Base-by-base conservation (phyloP, 35 echinoderm and acorn worm genomes). In the Stichopus chloronotus region DNA sequence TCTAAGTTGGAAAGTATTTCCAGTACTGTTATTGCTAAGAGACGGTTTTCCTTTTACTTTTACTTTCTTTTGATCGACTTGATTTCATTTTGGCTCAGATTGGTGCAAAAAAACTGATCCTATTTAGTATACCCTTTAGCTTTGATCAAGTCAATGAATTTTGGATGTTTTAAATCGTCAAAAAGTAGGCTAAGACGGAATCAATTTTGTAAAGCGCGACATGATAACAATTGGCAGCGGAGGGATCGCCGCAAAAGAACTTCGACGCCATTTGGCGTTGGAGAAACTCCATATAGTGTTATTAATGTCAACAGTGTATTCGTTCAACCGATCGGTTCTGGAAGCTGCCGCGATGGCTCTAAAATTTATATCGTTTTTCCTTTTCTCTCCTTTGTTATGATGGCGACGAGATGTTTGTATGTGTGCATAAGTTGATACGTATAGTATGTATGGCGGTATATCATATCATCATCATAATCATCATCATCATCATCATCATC, bases 111-210 rank as follows among this genome's bases (percentile, higher is more conserved):
- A 43, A 43, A 43, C 30, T 65, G 19, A 65, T 65, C 61, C 61
- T 19, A 65, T 65, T 43, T 65, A 65, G 61, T 19, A 65, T 65
- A 65, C 61, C 61, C 61, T 65, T 65, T 65, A 65, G 61, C 61
- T 65, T 65, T 65, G 61, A 65, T 65, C 61, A 65, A 65, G 61
- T 65, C 61, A 65, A 65, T 65, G 61, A 65, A 65, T 65, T 65
- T 65, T 65, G 11, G 11, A 65, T 14, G 19, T 65, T 11, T 65
- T 65, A 14, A 14, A 65, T 14, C 11, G 5, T 19, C 9, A 19
- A 65, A 65, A 65, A 65, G 61, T 65, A 65, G 61, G 61, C 61
- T 65, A 65, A 65, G 61, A 65, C 61, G 61, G 61, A 65, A 65
- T 65, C 61, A 65, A 65, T 65, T 65, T 65, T 65, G 19, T 19